phyloP scores from a whole-genome alignment of 2,113 vertebrate species.

The Nothoprocta pentlandii region DNA sequence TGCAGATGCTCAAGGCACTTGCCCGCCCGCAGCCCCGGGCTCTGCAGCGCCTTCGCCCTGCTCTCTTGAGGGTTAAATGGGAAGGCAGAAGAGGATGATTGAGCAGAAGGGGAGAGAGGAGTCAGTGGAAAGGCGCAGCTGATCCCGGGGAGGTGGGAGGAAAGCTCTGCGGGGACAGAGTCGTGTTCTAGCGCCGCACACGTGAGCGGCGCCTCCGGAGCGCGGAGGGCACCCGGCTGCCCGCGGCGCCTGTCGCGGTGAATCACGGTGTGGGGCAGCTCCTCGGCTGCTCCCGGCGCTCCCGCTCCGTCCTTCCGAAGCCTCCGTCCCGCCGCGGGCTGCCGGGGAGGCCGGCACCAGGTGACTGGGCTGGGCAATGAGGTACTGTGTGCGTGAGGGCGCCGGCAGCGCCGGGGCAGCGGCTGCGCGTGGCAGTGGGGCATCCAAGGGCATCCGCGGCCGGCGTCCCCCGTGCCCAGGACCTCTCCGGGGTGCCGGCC shows the following conservation, averaged over 20 bases:
- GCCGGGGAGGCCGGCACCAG: background rate
- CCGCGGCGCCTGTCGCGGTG: background rate
- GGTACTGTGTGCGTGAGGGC: background rate
- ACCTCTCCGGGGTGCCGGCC: fast-evolving
- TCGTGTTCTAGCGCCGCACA: constrained; percentile 57
- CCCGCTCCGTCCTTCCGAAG: too few species aligned
- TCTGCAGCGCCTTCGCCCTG: background rate
- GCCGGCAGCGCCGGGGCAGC: background rate
- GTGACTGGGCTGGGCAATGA: background rate
- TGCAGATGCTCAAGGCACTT: background rate
- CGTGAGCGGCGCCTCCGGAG: constrained; percentile 14
- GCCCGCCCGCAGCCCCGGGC: background rate
- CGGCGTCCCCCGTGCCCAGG: background rate
- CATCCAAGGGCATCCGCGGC: fast-evolving
- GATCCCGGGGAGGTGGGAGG: constrained; percentile 47
- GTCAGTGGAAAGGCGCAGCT: constrained; percentile 15
- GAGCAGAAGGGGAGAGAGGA: constrained; percentile 33
- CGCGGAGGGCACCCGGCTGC: constrained; percentile 22
- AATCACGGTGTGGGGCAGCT: background rate
- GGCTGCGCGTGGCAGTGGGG: too few species aligned
- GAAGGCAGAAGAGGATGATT: constrained; percentile 55
- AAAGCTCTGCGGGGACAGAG: constrained; percentile 32
- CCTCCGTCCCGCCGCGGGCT: too few species aligned
- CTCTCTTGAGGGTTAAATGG: constrained; percentile 46
- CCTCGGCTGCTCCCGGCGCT: background rate